Evolutionary conservation across 2,113 vertebrate genomes (phyloP).

Genomic region (Melanostigma gelatinosum): DNA sequence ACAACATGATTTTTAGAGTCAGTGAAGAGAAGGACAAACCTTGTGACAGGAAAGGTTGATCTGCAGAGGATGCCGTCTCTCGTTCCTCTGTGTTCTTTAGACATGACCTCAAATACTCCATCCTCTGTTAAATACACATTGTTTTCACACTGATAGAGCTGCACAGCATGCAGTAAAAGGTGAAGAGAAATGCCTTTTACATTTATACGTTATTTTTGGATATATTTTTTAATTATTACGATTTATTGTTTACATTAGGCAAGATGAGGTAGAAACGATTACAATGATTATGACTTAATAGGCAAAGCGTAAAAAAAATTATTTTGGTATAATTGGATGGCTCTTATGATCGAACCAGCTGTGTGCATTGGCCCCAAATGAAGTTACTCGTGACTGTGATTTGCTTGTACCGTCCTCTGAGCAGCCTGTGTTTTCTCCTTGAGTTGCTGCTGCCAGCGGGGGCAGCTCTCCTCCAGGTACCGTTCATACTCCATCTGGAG

Average conservation of each 20-base stretch:
- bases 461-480: slow-evolving; percentile 68
- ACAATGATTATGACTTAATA: background rate
- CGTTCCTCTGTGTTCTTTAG: slow-evolving; percentile 42
- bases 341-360: background rate
- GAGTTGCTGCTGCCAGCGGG: slow-evolving; percentile 73
- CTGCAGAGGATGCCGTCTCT: slow-evolving; percentile 16
- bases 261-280: background rate
- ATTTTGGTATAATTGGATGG: background rate
- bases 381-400: background rate
- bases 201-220: background rate
- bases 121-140: slow-evolving; percentile 55
- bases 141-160: background rate
- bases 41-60: slow-evolving; percentile 23
- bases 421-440: slow-evolving; percentile 60
- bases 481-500: slow-evolving; percentile 78
- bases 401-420: slow-evolving; percentile 59
- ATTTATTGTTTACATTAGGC: background rate
- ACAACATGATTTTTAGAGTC: background rate
- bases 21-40: slow-evolving; percentile 38
- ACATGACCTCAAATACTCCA: slow-evolving; percentile 49
- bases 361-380: background rate
- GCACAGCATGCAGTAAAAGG: background rate
- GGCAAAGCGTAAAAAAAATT: background rate
- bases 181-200: background rate
- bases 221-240: no score